A percentile compares a stretch with the other conserved stretches of the same genome.
Evolutionary conservation across 2,888 invertebrate genomes (phyloP).

Genomic region (Cybosia mesomella): DNA sequence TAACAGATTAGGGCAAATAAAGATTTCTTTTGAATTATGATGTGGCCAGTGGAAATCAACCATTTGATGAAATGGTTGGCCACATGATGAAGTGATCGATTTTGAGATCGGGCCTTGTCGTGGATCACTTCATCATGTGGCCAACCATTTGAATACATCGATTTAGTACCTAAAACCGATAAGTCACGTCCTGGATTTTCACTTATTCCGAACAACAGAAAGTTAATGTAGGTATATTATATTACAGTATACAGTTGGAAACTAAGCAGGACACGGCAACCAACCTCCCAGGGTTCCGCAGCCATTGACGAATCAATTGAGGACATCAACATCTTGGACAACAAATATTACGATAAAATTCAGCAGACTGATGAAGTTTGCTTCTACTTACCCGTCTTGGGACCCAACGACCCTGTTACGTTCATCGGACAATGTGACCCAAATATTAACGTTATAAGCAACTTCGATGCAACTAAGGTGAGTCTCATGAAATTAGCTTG

Average conservation of each 20-base stretch:
- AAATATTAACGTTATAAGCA: constrained; percentile 62
- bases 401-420: constrained; percentile 53
- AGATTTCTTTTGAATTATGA: too few species aligned
- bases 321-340: constrained; percentile 60
- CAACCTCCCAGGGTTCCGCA: constrained; percentile 44
- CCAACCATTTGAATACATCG: too few species aligned
- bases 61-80: too few species aligned
- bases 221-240: constrained; percentile 6
- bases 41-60: too few species aligned
- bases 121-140: too few species aligned
- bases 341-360: constrained; percentile 59
- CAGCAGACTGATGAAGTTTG: constrained; percentile 64
- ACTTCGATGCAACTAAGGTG: constrained; percentile 66
- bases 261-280: constrained; percentile 62
- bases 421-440: constrained; percentile 70
- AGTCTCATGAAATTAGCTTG: constrained; percentile 30
- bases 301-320: constrained; percentile 59
- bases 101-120: too few species aligned
- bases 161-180: neutral
- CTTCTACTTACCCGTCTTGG: constrained; percentile 67
- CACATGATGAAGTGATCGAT: too few species aligned
- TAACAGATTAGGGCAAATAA: too few species aligned
- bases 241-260: constrained; percentile 71
- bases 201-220: neutral
- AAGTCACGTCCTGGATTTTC: too few species aligned